Evolutionary conservation across 1,140 invertebrate species (phyloP).

Genomic region (Eueides isabella): DNA sequence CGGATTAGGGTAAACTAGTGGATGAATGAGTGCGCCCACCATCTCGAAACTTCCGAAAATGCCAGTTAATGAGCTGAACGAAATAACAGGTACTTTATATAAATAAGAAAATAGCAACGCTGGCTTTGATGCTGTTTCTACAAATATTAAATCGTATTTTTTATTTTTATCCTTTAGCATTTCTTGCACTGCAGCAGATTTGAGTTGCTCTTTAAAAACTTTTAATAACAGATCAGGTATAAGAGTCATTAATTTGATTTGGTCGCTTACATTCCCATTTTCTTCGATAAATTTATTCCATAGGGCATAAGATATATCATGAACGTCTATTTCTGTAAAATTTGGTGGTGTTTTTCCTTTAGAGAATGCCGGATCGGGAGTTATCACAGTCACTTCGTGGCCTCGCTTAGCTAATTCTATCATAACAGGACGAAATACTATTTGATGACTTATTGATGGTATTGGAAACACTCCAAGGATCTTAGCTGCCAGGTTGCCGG

Average conservation of each 20-base stretch:
- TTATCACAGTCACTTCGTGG: slow-evolving; percentile 63
- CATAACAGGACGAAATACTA: slow-evolving; percentile 73
- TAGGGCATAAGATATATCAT: slow-evolving; percentile 49
- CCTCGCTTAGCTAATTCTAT: slow-evolving; percentile 72
- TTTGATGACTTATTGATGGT: slow-evolving; percentile 62
- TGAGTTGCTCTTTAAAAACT: slow-evolving; percentile 49
- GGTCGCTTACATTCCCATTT: neutral
- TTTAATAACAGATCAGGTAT: slow-evolving; percentile 11
- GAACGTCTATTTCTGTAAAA: slow-evolving; percentile 21
- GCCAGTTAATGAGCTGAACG: slow-evolving; percentile 59
- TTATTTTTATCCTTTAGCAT: slow-evolving; percentile 47
- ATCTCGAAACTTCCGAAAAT: slow-evolving; percentile 37
- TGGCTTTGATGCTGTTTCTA: slow-evolving; percentile 51
- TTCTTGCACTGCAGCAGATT: slow-evolving; percentile 48
- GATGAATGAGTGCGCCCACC: slow-evolving; percentile 73
- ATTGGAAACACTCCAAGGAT: slow-evolving; percentile 79
- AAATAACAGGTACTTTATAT: slow-evolving; percentile 68
- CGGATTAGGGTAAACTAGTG: slow-evolving; percentile 71
- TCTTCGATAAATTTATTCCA: slow-evolving; percentile 14
- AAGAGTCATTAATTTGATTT: neutral
- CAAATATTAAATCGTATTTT: slow-evolving; percentile 62
- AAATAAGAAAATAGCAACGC: slow-evolving; percentile 60
- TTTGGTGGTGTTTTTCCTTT: neutral
- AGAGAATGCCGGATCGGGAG: neutral
- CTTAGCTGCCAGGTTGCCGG: slow-evolving; percentile 45